Base-by-base conservation (phyloP, 2,888 invertebrate species). In the Stictocephala bisonia region DNA sequence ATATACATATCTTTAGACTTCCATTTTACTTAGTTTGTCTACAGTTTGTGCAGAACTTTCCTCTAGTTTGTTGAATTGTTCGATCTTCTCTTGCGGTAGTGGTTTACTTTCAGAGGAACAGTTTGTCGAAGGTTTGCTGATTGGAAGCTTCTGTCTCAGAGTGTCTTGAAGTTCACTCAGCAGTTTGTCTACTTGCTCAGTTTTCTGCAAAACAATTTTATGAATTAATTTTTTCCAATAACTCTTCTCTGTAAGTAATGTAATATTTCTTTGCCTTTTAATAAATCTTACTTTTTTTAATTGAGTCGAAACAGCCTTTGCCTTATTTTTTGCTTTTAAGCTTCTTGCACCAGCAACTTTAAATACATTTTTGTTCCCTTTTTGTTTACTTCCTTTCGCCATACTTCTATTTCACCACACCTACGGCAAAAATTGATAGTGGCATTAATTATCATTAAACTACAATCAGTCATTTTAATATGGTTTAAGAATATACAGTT, bases 161-260 rank as follows among this genome's bases (percentile, higher is more conserved):
- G 82, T 78, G 76, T 83, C 81, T 73, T 81, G 80, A 44, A 85
- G 71, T 73, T 81, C 78, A 58, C 79, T 78, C 77, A 85, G 78
- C 60, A 83, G 82, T 53, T 82, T 79, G 76, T 85, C 82, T 60
- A 84, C 80, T 26, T 78, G 75, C 1, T 76, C 79, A 11, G 80
- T 81, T 74, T 83, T 83, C 44, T 77, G 78, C 11, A 40, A 48
- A 35, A 27, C 40, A 44, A 26, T 18, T 29, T 69, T 69, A 51
- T 1, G 40, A 68, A 3, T 6, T 40, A 35, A 53, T 50, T 31
- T 31, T 68, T 22, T 51, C 31, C 1, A 31, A 29, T 24, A 31
- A n/a, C n/a, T n/a, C n/a, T n/a, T 35, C 7, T 9, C 7, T 6
- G 6, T 66, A 26, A 44, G 41, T 41, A 20, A 66, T 2, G 9